Percentiles rank a stretch among this genome's conserved stretches.
Conservation (phyloP, 2,797 vertebrate species). For the Channallabes apus region DNA sequence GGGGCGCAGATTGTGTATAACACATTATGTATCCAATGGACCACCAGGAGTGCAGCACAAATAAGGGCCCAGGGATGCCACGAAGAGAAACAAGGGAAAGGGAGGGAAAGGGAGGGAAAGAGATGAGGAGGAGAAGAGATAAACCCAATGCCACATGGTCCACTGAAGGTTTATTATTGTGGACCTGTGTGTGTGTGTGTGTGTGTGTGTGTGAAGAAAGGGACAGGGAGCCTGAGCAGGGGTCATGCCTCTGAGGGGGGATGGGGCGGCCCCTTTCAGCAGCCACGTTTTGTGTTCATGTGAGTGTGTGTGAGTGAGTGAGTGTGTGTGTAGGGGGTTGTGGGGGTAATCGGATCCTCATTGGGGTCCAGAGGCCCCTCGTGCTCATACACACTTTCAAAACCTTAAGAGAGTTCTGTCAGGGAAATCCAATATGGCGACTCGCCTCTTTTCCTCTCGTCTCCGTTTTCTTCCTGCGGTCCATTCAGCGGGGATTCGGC, state of each 20-base stretch:
- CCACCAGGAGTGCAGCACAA: slow-evolving; percentile 58
- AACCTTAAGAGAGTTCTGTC: slow-evolving; percentile 67
- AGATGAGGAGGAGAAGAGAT: slow-evolving; percentile 36
- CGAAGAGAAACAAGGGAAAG: slow-evolving; percentile 14
- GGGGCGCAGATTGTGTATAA: slow-evolving; percentile 36
- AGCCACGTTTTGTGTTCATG: slow-evolving; percentile 18
- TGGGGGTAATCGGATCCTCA: slow-evolving; percentile 74
- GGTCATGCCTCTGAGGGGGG: slow-evolving; percentile 47
- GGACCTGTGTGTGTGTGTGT: slow-evolving; percentile 62
- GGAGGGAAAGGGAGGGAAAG: background rate
- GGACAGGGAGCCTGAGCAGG: slow-evolving; percentile 52
- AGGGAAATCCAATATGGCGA: slow-evolving; percentile 76
- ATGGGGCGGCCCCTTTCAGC: slow-evolving; percentile 48
- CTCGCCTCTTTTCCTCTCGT: slow-evolving; percentile 2
- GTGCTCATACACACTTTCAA: slow-evolving; percentile 65
- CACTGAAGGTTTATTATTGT: slow-evolving; percentile 66
- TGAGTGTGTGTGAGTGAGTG: slow-evolving; percentile 23
- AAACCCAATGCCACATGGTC: slow-evolving; percentile 58
- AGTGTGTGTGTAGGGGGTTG: slow-evolving; percentile 42
- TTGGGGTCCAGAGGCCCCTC: slow-evolving; percentile 71
- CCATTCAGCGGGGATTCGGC: slow-evolving; percentile 56
- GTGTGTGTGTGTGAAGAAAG: slow-evolving; percentile 63
- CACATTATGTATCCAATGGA: slow-evolving; percentile 63
- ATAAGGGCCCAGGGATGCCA: slow-evolving; percentile 52
- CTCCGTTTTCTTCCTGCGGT: slow-evolving; percentile 41